Conservation (phyloP, 2,888 invertebrate species). For the Drosophila setosimentum region DNA sequence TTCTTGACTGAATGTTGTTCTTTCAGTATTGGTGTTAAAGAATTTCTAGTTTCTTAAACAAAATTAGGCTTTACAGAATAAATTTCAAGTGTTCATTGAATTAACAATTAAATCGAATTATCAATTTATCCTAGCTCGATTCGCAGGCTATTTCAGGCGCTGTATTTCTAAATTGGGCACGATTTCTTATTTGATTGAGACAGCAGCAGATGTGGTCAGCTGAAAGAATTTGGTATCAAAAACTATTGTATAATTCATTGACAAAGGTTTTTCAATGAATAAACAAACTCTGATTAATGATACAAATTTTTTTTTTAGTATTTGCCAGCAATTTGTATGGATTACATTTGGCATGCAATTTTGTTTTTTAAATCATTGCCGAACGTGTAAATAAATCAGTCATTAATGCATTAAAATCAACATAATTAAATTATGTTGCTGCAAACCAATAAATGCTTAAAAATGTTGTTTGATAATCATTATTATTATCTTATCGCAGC, state of each 20-base stretch:
- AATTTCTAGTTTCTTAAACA: neutral
- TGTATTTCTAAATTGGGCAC: no score
- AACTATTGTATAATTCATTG: constrained; percentile 19
- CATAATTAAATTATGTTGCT: constrained; percentile 64
- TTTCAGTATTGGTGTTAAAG: neutral
- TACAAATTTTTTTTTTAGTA: no score
- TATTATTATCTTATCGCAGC: constrained; percentile 26
- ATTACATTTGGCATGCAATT: neutral
- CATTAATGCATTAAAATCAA: constrained; percentile 66
- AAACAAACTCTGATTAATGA: constrained; percentile 37
- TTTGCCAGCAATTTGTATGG: constrained; percentile 30
- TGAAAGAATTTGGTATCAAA: constrained; percentile 21
- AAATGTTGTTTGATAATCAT: constrained; percentile 32
- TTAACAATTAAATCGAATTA: neutral
- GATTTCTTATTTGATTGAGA: no score
- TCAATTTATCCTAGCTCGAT: neutral
- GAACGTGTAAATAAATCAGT: constrained; percentile 55
- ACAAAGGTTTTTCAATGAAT: constrained; percentile 17
- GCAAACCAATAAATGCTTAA: constrained; percentile 32
- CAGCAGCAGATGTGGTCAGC: constrained; percentile 8
- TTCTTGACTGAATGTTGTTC: neutral
- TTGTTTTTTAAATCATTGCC: constrained; percentile 16
- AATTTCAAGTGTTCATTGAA: neutral
- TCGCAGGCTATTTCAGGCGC: neutral
- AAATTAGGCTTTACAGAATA: neutral